These are phyloP conservation scores for Dendrocincla fuliginosa DNA, from an alignment of 2,797 vertebrate genomes.

Conservation along the genomic window DNA sequence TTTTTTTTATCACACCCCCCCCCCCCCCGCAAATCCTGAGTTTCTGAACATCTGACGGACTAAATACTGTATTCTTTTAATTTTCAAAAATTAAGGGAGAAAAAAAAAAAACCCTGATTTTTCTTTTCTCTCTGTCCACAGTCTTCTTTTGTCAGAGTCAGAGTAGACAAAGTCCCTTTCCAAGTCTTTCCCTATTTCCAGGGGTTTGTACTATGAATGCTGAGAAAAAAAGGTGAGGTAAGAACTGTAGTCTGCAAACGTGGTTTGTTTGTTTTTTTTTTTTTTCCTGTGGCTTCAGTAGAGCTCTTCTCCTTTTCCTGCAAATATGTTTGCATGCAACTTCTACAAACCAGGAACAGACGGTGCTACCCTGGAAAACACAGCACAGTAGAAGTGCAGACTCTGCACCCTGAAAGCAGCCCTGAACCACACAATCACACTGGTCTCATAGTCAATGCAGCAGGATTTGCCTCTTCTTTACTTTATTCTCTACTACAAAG, in stretches of 20 bases:
- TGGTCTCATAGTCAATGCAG: background rate
- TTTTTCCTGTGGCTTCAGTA: background rate
- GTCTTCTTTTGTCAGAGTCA: background rate
- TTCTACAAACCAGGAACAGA: background rate
- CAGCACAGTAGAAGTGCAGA: background rate
- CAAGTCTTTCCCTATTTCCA: background rate
- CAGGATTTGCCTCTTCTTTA: background rate
- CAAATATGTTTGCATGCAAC: background rate
- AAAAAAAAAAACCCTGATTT: background rate
- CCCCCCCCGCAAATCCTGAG: background rate
- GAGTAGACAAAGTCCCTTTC: background rate
- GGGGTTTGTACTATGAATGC: background rate
- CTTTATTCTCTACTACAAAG: background rate
- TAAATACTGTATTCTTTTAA: background rate
- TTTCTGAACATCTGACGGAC: background rate
- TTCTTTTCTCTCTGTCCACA: background rate
- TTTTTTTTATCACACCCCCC: constrained; percentile 18
- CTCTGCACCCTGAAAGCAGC: background rate
- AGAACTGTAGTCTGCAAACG: background rate
- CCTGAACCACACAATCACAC: background rate
- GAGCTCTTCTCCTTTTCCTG: background rate
- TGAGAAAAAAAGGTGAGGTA: background rate
- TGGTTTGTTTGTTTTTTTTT: background rate
- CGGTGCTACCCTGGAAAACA: background rate
- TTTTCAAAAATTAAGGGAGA: background rate